A percentile compares a stretch with the other conserved stretches of the same genome.
Evolutionary conservation across 2,888 invertebrate species (phyloP).

Genomic region (Papilio gigon): DNA sequence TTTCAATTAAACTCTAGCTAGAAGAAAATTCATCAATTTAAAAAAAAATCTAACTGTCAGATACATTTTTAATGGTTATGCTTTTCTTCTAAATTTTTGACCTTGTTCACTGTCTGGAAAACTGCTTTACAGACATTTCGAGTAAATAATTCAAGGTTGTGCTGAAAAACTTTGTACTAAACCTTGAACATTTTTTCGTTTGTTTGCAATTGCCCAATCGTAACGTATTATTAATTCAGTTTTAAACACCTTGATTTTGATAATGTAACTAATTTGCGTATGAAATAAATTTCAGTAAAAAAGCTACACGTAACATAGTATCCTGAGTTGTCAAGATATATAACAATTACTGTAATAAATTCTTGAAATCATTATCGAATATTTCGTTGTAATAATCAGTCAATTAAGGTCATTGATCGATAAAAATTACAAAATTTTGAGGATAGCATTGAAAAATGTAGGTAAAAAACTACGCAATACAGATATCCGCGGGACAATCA

Average conservation of each 20-base stretch:
- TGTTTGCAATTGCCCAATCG: neutral
- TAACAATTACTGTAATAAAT: neutral
- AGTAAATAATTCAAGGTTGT: neutral
- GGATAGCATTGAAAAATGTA: conserved; percentile 5
- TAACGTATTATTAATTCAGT: neutral
- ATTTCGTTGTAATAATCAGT: neutral
- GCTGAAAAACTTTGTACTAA: neutral
- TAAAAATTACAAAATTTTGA: conserved; percentile 6
- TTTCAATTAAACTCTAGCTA: too few species aligned
- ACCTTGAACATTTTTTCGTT: neutral
- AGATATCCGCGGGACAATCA: neutral
- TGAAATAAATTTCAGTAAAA: conserved; percentile 1
- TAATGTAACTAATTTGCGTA: neutral
- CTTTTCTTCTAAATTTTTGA: neutral
- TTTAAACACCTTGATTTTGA: neutral
- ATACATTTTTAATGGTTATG: too few species aligned
- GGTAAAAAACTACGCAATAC: neutral
- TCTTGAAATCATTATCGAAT: neutral
- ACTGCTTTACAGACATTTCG: neutral
- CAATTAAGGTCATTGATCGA: conserved; percentile 3
- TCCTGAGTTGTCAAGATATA: too few species aligned
- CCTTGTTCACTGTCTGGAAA: neutral
- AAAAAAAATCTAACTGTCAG: too few species aligned
- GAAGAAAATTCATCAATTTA: too few species aligned
- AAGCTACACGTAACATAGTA: too few species aligned